A percentile compares a stretch with the other conserved stretches of the same genome.
phyloP scores from a whole-genome alignment of 2,797 vertebrate genomes.

The Monodelphis domestica region DNA sequence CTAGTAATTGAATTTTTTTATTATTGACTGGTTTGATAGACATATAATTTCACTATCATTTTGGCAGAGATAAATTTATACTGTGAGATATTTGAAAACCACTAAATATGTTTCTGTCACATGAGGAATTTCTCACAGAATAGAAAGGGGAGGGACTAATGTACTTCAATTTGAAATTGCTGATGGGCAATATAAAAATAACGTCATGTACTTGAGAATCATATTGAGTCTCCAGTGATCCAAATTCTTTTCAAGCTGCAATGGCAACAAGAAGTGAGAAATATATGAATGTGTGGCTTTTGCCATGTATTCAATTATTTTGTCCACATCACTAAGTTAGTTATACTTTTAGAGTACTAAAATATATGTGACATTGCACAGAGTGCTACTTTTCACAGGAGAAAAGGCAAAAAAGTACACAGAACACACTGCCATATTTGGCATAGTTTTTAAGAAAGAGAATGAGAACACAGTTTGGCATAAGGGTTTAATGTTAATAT shows the following conservation, averaged over 20 bases:
- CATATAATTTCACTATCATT: not conserved
- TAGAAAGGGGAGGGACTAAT: not conserved
- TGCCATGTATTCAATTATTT: not conserved
- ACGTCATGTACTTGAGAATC: not conserved
- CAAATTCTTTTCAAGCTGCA: not conserved
- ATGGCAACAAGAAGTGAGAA: not conserved
- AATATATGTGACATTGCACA: too few relatives aligned
- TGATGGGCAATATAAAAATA: not conserved
- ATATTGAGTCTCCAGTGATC: not conserved
- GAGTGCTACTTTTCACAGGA: too few relatives aligned
- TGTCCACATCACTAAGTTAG: not conserved
- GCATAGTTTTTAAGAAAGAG: too few relatives aligned
- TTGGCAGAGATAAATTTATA: not conserved
- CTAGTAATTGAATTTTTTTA: not conserved
- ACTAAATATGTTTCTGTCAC: not conserved
- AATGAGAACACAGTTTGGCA: too few relatives aligned
- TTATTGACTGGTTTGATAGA: not conserved
- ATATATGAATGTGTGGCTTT: not conserved
- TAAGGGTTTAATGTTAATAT: too few relatives aligned
- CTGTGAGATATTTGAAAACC: not conserved
- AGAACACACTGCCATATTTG: too few relatives aligned
- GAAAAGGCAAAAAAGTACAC: too few relatives aligned
- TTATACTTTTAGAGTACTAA: too few relatives aligned
- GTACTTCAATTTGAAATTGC: not conserved
- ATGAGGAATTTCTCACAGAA: not conserved